These are phyloP conservation scores for Varanus salvator DNA, from an alignment of 2,113 vertebrate genomes.

Conservation along the genomic window DNA sequence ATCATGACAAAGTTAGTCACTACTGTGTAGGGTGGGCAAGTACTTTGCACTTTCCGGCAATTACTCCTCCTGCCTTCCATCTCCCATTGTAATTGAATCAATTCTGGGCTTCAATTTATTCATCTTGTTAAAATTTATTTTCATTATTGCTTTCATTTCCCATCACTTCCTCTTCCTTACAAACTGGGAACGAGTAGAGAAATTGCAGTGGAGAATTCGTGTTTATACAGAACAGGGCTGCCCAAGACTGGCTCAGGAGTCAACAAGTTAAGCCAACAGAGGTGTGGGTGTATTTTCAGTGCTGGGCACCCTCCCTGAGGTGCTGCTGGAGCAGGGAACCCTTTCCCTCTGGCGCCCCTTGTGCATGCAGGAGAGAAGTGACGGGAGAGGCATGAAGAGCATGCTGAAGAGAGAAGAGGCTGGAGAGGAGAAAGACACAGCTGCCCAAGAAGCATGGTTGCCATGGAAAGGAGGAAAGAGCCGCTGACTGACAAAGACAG, in stretches of 20 bases:
- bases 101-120: conserved; percentile 13
- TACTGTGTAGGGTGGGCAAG: conserved; percentile 1
- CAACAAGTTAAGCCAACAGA: neutral
- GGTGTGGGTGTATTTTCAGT: neutral
- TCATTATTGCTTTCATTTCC: neutral
- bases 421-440: neutral
- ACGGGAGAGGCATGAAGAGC: neutral
- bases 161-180: conserved; percentile 45
- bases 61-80: conserved; percentile 27
- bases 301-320: neutral
- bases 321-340: neutral
- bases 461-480: neutral
- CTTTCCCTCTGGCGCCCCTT: neutral
- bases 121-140: conserved; percentile 1
- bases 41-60: conserved; percentile 2
- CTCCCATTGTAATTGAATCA: conserved; percentile 21
- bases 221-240: neutral
- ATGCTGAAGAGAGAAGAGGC: neutral
- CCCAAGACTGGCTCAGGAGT: neutral
- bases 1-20: conserved; percentile 41
- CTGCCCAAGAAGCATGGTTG: neutral
- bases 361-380: neutral
- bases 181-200: neutral
- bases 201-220: neutral
- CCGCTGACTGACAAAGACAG: neutral